phyloP scores from a whole-genome alignment of 2,797 vertebrate genomes.

The Petrocephalus schoutedeni region DNA sequence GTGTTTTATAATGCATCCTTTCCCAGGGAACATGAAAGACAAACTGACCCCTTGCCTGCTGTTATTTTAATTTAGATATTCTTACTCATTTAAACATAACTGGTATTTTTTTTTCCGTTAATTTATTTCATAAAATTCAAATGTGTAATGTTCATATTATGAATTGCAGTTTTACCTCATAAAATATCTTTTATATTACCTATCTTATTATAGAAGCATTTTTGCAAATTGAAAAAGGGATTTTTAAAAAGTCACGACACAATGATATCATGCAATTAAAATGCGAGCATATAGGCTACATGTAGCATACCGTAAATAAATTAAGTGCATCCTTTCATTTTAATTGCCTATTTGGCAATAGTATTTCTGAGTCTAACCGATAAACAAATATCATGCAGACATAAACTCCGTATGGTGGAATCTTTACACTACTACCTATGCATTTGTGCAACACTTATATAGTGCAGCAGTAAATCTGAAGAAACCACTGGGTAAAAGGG shows the following conservation, averaged over 20 bases:
- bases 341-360: not conserved
- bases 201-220: not conserved
- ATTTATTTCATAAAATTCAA: not conserved
- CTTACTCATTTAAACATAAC: not conserved
- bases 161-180: not conserved
- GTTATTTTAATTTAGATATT: not conserved
- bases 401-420: not conserved
- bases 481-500: not conserved
- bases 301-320: not conserved
- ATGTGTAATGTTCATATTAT: not conserved
- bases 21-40: not conserved
- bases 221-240: not conserved
- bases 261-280: not conserved
- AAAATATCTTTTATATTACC: no score
- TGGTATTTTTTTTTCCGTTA: not conserved
- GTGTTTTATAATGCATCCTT: not conserved
- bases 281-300: not conserved
- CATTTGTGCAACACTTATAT: not conserved
- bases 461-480: not conserved
- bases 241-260: not conserved
- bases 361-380: not conserved
- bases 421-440: not conserved
- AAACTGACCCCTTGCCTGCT: not conserved
- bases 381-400: not conserved
- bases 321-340: not conserved